Conservation (phyloP, 2,888 invertebrate genomes). For the Tetramorium bicarinatum region DNA sequence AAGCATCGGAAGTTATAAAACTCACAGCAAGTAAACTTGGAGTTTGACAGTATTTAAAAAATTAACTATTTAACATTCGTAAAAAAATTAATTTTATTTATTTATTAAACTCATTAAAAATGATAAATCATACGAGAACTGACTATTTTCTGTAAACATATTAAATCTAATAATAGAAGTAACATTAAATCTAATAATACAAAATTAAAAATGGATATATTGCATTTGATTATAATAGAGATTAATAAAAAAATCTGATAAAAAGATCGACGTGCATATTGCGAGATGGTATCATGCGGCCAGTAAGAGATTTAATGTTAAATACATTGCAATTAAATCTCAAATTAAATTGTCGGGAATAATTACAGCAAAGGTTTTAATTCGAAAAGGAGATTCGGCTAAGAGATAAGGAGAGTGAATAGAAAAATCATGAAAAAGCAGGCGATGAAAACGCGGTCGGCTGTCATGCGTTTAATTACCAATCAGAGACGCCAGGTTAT, state of each 20-base stretch:
- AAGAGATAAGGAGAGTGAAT: conserved; percentile 45
- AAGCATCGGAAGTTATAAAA: neutral
- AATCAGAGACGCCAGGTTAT: conserved; percentile 81
- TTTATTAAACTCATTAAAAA: neutral
- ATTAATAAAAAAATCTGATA: neutral
- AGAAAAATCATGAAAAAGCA: conserved; percentile 50
- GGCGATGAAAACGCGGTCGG: conserved; percentile 74
- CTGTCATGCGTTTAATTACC: conserved; percentile 83
- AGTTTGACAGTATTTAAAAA: neutral
- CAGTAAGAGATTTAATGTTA: conserved; percentile 23
- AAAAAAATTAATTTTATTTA: neutral
- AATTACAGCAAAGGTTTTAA: conserved; percentile 31
- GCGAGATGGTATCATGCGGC: conserved; percentile 26
- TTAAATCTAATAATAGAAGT: neutral
- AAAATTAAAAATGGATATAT: neutral
- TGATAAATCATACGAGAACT: neutral
- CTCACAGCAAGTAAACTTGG: neutral
- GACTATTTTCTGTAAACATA: neutral
- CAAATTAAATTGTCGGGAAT: conserved; percentile 44
- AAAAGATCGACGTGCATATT: neutral
- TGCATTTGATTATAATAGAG: neutral
- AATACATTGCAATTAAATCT: conserved; percentile 36
- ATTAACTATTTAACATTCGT: neutral
- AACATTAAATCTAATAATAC: neutral
- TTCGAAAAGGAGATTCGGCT: conserved; percentile 39